Conservation (phyloP, 2,797 vertebrate genomes). For the Luscinia luscinia region DNA sequence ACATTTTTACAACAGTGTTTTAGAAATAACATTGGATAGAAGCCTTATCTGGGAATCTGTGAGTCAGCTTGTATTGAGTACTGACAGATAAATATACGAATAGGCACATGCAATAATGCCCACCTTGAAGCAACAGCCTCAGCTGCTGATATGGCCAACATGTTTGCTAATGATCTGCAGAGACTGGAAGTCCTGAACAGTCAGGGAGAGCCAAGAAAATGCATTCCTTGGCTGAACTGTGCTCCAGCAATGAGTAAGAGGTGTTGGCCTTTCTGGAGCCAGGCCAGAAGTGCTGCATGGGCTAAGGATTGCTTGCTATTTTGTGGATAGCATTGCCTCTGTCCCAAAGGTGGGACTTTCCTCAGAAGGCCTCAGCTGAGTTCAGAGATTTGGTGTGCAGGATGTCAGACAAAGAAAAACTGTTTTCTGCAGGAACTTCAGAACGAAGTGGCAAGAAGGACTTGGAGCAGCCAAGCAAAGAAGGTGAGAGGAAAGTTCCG, state of each 20-base stretch:
- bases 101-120: not conserved
- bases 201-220: not conserved
- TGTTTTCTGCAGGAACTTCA: not conserved
- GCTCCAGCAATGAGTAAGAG: not conserved
- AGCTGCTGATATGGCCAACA: not conserved
- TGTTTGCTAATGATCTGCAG: not conserved
- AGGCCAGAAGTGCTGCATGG: not conserved
- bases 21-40: not conserved
- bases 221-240: not conserved
- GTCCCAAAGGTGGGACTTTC: not conserved
- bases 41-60: not conserved
- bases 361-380: not conserved
- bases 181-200: not conserved
- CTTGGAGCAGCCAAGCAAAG: not conserved
- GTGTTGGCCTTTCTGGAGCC: not conserved
- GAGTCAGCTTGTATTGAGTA: not conserved
- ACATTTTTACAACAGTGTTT: not conserved
- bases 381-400: not conserved
- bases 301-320: not conserved
- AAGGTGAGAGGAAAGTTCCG: not conserved
- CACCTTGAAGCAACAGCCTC: not conserved
- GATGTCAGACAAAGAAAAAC: not conserved
- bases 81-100: not conserved
- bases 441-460: not conserved
- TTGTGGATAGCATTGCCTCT: not conserved